Percentiles rank a stretch among this genome's conserved stretches.
Evolutionary conservation across 2,797 vertebrate genomes (phyloP).

Genomic region (Cynodonichthys magdalenae): DNA sequence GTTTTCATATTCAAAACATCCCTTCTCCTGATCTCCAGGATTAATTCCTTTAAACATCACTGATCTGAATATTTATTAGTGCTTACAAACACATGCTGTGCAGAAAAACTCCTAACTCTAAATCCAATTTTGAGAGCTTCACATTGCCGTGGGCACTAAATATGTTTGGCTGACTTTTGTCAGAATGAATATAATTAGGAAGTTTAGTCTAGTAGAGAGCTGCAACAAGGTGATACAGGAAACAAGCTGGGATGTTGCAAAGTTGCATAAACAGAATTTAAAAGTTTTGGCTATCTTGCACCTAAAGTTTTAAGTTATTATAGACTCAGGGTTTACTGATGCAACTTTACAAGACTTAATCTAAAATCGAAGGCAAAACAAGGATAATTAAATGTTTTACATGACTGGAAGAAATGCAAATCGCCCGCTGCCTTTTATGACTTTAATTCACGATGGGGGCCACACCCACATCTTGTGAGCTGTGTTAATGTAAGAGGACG

Average conservation of each 20-base stretch:
- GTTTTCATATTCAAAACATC: too few relatives aligned
- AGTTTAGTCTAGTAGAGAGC: not conserved
- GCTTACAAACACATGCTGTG: not conserved
- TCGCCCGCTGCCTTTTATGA: too few relatives aligned
- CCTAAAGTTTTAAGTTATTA: not conserved
- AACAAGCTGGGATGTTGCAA: not conserved
- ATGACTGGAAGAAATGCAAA: too few relatives aligned
- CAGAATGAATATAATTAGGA: not conserved
- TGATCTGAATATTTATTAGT: constrained; percentile 3
- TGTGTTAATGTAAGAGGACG: too few relatives aligned
- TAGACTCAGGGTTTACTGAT: not conserved
- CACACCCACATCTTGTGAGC: too few relatives aligned
- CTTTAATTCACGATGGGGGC: too few relatives aligned
- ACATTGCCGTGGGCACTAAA: not conserved
- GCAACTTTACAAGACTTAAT: too few relatives aligned
- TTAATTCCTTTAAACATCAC: not conserved
- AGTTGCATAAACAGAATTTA: too few relatives aligned
- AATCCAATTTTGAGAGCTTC: constrained; percentile 7
- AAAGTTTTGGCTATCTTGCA: not conserved
- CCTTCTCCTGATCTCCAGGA: too few relatives aligned
- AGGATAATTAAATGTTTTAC: too few relatives aligned
- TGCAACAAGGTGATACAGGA: not conserved
- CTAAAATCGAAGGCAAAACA: too few relatives aligned
- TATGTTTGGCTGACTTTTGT: not conserved
- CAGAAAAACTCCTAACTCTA: constrained; percentile 3